Percentiles rank a stretch among this genome's conserved stretches.
phyloP scores from a whole-genome alignment of 2,797 vertebrate species.

The Cirrhinus mrigala region DNA sequence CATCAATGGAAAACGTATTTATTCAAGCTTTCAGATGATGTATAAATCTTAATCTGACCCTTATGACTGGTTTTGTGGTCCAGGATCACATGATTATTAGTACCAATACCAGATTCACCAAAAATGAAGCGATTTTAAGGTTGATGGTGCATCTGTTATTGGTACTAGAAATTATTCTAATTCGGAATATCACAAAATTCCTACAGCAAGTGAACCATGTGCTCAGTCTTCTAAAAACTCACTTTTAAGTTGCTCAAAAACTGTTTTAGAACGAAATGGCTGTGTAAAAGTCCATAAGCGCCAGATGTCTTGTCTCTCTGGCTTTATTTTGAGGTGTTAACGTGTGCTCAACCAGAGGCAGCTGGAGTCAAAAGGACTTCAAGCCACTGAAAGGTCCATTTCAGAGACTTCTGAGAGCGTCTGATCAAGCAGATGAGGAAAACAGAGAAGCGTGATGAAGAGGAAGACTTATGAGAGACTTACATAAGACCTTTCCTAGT shows the following conservation, averaged over 20 bases:
- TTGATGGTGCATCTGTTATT: not conserved
- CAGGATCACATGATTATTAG: not conserved
- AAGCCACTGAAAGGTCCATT: not conserved
- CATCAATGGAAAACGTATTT: too few relatives aligned
- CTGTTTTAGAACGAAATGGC: not conserved
- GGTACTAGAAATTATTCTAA: too few relatives aligned
- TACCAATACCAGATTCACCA: not conserved
- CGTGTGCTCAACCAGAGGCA: not conserved
- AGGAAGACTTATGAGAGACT: constrained; percentile 5
- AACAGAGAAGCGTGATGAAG: not conserved
- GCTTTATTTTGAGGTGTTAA: not conserved
- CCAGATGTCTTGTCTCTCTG: not conserved
- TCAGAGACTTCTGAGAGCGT: not conserved
- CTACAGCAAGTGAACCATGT: not conserved
- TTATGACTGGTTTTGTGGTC: too few relatives aligned
- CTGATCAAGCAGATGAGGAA: constrained; percentile 10
- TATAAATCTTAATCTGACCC: too few relatives aligned
- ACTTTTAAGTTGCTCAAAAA: not conserved
- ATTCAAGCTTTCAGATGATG: too few relatives aligned
- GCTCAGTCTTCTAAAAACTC: not conserved
- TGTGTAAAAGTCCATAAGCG: not conserved
- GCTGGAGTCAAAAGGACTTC: not conserved
- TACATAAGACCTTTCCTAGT: constrained; percentile 35
- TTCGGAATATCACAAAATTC: not conserved
- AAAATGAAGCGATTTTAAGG: not conserved